Conservation (phyloP, 2,888 invertebrate species). For the Philhelius pedissequus region DNA sequence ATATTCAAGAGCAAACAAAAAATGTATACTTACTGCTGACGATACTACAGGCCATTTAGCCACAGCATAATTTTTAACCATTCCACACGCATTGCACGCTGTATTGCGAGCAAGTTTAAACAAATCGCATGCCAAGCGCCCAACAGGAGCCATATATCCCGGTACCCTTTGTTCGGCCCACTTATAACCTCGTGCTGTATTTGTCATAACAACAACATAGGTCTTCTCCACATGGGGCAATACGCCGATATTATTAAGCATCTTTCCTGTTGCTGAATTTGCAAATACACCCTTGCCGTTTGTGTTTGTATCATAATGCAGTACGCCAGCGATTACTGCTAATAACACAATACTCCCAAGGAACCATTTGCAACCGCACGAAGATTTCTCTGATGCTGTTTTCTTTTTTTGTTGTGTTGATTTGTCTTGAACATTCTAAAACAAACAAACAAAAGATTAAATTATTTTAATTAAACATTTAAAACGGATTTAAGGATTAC, state of each 20-base stretch:
- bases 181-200: conserved; percentile 83
- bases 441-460: background rate
- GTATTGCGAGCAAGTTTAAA: conserved; percentile 81
- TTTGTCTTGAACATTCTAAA: conserved; percentile 75
- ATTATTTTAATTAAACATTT: background rate
- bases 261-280: conserved; percentile 84
- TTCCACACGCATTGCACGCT: conserved; percentile 79
- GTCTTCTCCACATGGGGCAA: conserved; percentile 83
- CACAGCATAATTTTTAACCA: conserved; percentile 80
- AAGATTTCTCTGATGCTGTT: conserved; percentile 68
- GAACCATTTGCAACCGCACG: conserved; percentile 82
- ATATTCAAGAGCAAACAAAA: background rate
- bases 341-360: conserved; percentile 83
- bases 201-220: conserved; percentile 82
- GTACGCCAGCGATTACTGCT: conserved; percentile 81
- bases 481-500: too few relatives aligned
- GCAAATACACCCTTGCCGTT: conserved; percentile 85
- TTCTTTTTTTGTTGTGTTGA: conserved; percentile 76
- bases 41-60: conserved; percentile 81
- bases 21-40: conserved; percentile 80
- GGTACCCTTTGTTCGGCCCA: conserved; percentile 86
- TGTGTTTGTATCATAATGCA: conserved; percentile 84
- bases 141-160: conserved; percentile 84
- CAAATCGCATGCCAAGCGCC: conserved; percentile 82
- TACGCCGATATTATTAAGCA: conserved; percentile 84